Evolutionary conservation across 2,797 vertebrate genomes (phyloP), one percentile per base, ranked within the genome.

Genomic region (Brachymystax lenok): DNA sequence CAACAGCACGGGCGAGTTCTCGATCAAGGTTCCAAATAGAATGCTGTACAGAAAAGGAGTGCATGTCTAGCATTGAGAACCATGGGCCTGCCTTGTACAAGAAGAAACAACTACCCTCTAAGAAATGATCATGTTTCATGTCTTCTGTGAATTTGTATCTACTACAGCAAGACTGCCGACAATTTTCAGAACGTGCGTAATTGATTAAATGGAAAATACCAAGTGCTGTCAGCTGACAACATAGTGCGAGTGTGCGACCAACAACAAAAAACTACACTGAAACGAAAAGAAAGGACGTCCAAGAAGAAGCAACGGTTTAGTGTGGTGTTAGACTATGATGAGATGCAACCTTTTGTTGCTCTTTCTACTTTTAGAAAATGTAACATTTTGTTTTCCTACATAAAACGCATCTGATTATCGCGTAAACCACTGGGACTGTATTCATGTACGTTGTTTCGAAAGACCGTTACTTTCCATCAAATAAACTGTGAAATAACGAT

Each of bases 71-170:
- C 52, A 83, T 28, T 80, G 85, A 63, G 79, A 87, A 51, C 69
- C 88, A 91, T 91, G 90, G 88, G 90, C 90, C 90, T 87, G 88
- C 89, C 88, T 86, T 88, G 86, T 85, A 88, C 87, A 77, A 87
- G 80, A 64, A 16, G 89, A 87, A 87, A 86, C 81, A 75, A 72
- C 61, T 79, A 74, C 27, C 79, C 74, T 77, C 79, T 75, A 67
- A 81, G 79, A 76, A 12, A 69, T 80, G 83, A 24, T 73, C 51
- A 85, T 82, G 73, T 72, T 71, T 77, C 69, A 76, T 28, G 63
- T 79, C 74, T 68, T 73, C 24, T 84, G 3, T 84, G 75, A 88
- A 75, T 82, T 75, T 75, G 67, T 79, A 75, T 70, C 12, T 52
- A 78, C 40, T 16, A 66, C 77, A 17, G 35, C 12, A 67, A 28